A percentile compares a stretch with the other conserved stretches of the same genome.
Evolutionary conservation across 2,797 vertebrate species (phyloP).

Genomic region (Acropternis orthonyx): DNA sequence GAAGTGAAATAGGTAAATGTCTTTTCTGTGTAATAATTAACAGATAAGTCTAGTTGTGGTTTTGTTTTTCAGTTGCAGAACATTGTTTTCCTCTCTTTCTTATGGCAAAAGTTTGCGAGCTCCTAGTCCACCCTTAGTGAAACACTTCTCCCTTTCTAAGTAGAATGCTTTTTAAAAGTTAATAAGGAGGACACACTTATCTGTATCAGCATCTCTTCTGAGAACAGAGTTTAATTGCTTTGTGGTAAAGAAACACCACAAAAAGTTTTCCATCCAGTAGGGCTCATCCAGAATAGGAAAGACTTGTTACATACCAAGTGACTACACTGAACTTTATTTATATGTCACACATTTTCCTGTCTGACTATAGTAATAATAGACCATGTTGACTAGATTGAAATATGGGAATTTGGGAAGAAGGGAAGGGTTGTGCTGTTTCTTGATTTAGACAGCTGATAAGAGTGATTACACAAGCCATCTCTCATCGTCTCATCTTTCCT

Average conservation of each 20-base stretch:
- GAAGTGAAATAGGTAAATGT: background rate
- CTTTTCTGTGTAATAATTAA: slow-evolving; percentile 28
- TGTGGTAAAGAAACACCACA: background rate
- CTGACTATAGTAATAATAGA: background rate
- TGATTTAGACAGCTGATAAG: background rate
- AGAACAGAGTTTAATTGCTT: background rate
- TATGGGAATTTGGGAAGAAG: background rate
- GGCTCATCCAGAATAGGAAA: background rate
- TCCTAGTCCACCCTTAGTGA: background rate
- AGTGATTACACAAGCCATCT: background rate
- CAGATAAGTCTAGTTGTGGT: background rate
- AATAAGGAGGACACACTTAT: background rate
- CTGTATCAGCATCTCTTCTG: background rate
- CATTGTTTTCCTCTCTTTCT: background rate
- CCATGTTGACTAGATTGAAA: background rate
- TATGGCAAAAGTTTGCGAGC: background rate
- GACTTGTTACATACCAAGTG: background rate
- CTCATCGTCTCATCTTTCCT: background rate
- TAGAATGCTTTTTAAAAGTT: background rate
- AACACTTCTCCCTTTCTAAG: background rate
- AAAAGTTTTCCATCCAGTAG: background rate
- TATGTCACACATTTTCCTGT: background rate
- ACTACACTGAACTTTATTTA: background rate
- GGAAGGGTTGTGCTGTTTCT: background rate
- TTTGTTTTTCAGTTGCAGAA: background rate